Base-by-base conservation (phyloP, 2,113 vertebrate species). In the Hippopotamus amphibius region DNA sequence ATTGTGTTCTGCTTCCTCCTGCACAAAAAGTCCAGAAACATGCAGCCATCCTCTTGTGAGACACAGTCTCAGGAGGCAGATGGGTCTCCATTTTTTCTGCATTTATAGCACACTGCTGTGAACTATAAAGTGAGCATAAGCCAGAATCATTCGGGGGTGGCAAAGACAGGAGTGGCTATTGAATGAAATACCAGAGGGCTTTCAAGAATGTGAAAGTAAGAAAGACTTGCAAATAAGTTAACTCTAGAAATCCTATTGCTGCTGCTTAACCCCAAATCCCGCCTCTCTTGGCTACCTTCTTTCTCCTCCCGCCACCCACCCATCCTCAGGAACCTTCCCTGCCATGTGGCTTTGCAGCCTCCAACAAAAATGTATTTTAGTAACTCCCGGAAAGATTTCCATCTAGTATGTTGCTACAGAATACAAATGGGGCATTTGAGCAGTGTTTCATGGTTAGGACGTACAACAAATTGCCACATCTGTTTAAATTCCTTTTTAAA, bases 391-490 rank as follows among this genome's bases (percentile, higher is more conserved):
- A 96, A 98, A 98, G 46, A 89, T 22, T 57, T 76, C 53, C 63
- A 92, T 96, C 89, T 92, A 93, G 96, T 93, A 94, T 84, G 93
- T 76, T 90, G 85, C 96, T 91, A 85, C 30, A 91, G 97, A 98
- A 98, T 96, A 98, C 82, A 97, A 96, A 98, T 85, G 88, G 92
- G 76, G 66, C 57, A 48, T 97, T 93, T 92, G 95, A 98, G 95
- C 63, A 71, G 69, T 61, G 77, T 96, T 98, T 98, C 95, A 95
- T 92, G 95, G 96, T 90, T 90, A 91, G 68, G 72, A 80, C 92
- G 76, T 85, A 97, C 90, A 93, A 93, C 55, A 97, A 97, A 97
- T 80, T 79, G 83, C 90, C 94, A 94, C 74, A 90, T 90, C 88
- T 96, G 66, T 96, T 92, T 96, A 85, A 91, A 89, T 84, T 96